Evolutionary conservation across 2,888 invertebrate species (phyloP), one percentile per base, ranked within the genome.

Genomic region (Scrobipalpa costella): DNA sequence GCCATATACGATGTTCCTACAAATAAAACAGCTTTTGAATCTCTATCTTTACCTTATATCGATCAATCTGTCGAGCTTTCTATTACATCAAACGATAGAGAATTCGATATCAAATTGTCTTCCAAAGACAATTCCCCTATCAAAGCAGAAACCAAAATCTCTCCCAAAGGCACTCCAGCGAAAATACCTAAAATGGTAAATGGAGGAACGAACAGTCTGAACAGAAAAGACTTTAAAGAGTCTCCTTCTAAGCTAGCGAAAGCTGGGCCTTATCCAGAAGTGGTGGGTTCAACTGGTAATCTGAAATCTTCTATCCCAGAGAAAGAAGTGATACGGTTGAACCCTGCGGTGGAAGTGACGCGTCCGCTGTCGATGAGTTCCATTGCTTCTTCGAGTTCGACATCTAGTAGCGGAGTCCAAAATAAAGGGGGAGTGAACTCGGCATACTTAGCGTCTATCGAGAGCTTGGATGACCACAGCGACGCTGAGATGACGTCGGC

Each of bases 401-500:
- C 93, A 7, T 92, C 89, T 0, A 93, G 93, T 67, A 94, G 93
- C 73, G 94, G 94, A 62, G 93, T 93, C 50, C 93, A 93, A 70
- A 93, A 94, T 73, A 93, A 93, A 76, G 93, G 93, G 19, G 93
- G 93, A 69, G 93, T 94, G 71, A 94, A 94, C 71, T 95, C 95
- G 49, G 95, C 96, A 15, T 97, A 97, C 85, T 89, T 97, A 79
- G 97, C 97, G 62, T 97, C 97, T 40, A 96, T 96, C 61, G 98
- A 97, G 83, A 97, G 97, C 72, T 90, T 97, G 73, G 97, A 96
- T 66, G 96, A 96, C 75, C 94, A 95, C 71, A 96, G 96, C 78
- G 96, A 95, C 75, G 94, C 92, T 33, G 95, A 95, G 73, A 90
- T 94, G 71, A 86, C 80, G 1, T 91, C 90, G 11, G 88, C 83